A percentile compares a stretch with the other conserved stretches of the same genome.
Evolutionary conservation across 2,888 invertebrate genomes (phyloP).

Genomic region (Microplitis manilae): DNA sequence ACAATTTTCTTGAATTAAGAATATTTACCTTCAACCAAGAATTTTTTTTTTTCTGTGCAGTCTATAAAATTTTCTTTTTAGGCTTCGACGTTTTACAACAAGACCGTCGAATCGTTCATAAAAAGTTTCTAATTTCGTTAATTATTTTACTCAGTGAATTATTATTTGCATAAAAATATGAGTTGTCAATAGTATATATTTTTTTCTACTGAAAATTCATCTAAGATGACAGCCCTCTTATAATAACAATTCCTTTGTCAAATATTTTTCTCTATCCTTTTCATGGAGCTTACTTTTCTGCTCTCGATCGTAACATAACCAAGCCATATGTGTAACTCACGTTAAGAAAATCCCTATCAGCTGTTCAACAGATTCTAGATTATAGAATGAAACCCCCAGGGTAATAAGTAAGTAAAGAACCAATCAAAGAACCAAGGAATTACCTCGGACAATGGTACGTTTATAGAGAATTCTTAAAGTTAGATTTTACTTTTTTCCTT

Average conservation of each 20-base stretch:
- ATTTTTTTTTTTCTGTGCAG: too few relatives aligned
- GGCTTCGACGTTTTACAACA: too few relatives aligned
- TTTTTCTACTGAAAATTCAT: background rate
- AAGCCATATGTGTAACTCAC: conserved; percentile 29
- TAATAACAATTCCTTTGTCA: conserved; percentile 19
- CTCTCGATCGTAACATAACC: conserved; percentile 36
- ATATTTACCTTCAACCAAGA: too few relatives aligned
- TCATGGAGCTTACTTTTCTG: conserved; percentile 36
- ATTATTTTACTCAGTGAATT: background rate
- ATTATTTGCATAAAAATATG: background rate
- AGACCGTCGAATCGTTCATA: too few relatives aligned
- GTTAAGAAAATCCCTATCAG: conserved; percentile 66
- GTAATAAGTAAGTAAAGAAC: too few relatives aligned
- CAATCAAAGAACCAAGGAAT: conserved; percentile 39
- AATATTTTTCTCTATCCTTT: conserved; percentile 26
- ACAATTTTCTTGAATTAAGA: too few relatives aligned
- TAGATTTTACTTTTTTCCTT: conserved; percentile 3
- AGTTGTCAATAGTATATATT: background rate
- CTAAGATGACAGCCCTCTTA: conserved; percentile 5
- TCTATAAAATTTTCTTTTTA: too few relatives aligned
- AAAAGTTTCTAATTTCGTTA: too few relatives aligned
- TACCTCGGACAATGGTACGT: conserved; percentile 56
- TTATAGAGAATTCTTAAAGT: conserved; percentile 44
- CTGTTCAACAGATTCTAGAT: conserved; percentile 62
- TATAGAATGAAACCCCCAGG: conserved; percentile 3